Conservation (phyloP, 1,140 invertebrate species). For the Aphidius gifuensis region DNA sequence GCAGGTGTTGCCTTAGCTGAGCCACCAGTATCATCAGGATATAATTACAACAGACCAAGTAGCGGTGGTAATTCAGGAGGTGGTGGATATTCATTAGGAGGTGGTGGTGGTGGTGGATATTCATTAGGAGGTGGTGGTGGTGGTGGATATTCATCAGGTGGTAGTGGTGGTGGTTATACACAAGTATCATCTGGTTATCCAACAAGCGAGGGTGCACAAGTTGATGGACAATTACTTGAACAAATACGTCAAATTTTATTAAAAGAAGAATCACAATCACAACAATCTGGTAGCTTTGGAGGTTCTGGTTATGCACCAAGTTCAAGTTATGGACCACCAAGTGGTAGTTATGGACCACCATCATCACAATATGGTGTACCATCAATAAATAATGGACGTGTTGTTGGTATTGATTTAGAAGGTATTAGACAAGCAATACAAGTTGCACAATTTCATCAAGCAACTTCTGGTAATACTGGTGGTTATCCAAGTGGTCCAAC, state of each 20-base stretch:
- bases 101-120: conserved; percentile 62
- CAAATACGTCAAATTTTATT: conserved; percentile 78
- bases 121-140: conserved; percentile 51
- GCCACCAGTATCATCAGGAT: conserved; percentile 60
- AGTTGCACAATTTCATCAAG: conserved; percentile 69
- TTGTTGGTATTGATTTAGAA: conserved; percentile 72
- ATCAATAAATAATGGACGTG: conserved; percentile 56
- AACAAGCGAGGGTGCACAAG: conserved; percentile 72
- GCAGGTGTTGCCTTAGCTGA: conserved; percentile 62
- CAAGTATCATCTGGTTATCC: conserved; percentile 70
- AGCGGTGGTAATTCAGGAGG: conserved; percentile 42
- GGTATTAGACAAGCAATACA: conserved; percentile 74
- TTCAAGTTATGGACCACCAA: conserved; percentile 52
- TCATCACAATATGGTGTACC: conserved; percentile 61
- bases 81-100: conserved; percentile 58
- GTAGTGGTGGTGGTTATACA: conserved; percentile 68
- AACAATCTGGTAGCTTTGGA: conserved; percentile 49
- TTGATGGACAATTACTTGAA: conserved; percentile 73
- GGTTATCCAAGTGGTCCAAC: conserved; percentile 19
- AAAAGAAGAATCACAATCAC: conserved; percentile 70
- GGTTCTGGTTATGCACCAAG: conserved; percentile 49
- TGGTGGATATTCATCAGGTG: conserved; percentile 43
- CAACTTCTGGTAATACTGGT: conserved; percentile 27
- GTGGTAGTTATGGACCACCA: conserved; percentile 57
- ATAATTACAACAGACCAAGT: conserved; percentile 62